Evolutionary conservation across 2,888 invertebrate species (phyloP).

Genomic region (Anthoptus insignis): DNA sequence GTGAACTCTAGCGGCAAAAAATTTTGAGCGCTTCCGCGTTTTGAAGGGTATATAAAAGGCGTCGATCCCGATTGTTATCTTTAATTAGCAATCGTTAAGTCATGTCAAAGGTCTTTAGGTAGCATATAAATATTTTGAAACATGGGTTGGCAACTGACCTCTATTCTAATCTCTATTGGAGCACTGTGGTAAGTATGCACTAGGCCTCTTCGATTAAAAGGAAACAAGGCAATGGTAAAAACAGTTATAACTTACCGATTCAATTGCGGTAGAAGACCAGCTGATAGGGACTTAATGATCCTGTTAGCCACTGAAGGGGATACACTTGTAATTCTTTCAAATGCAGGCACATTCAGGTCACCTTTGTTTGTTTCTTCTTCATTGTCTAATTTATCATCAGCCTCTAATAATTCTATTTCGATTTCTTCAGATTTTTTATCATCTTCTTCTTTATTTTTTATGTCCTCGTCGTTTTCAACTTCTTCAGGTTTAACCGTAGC

Average conservation of each 20-base stretch:
- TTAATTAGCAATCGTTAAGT: too few relatives aligned
- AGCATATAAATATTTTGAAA: too few relatives aligned
- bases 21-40: too few relatives aligned
- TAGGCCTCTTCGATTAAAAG: too few relatives aligned
- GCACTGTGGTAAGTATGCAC: too few relatives aligned
- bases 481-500: conserved; percentile 42
- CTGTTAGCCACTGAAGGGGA: conserved; percentile 91
- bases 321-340: conserved; percentile 84
- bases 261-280: conserved; percentile 92
- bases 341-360: conserved; percentile 65
- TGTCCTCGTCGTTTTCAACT: conserved; percentile 53
- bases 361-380: conserved; percentile 65
- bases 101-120: too few relatives aligned
- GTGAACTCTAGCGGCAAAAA: too few relatives aligned
- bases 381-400: conserved; percentile 70
- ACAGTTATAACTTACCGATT: conserved; percentile 87
- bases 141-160: too few relatives aligned
- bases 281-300: conserved; percentile 91
- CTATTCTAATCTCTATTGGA: too few relatives aligned
- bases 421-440: conserved; percentile 58
- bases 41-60: too few relatives aligned
- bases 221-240: too few relatives aligned
- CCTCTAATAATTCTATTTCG: conserved; percentile 68
- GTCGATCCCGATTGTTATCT: too few relatives aligned
- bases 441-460: conserved; percentile 51